Conservation (phyloP, 2,113 vertebrate species). For the Prionailurus viverrinus region DNA sequence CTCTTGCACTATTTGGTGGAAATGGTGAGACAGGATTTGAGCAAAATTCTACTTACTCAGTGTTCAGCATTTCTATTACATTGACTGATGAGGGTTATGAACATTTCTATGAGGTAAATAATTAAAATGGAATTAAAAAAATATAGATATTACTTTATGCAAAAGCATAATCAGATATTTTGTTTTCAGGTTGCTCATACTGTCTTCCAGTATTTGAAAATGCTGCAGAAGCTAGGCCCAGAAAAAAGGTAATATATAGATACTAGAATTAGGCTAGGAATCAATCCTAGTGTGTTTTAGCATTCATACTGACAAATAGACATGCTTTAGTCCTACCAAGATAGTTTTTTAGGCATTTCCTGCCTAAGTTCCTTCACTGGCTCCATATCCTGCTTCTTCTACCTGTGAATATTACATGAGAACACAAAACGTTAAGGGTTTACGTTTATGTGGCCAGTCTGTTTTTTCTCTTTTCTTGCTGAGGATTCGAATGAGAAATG, state of each 20-base stretch:
- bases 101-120: conserved; percentile 95
- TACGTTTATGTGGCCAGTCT: background rate
- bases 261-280: background rate
- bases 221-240: conserved; percentile 95
- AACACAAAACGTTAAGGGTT: background rate
- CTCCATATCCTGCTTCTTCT: background rate
- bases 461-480: conserved; percentile 40
- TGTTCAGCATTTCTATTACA: conserved; percentile 97
- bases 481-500: conserved; percentile 30
- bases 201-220: conserved; percentile 98
- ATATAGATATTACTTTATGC: conserved; percentile 15
- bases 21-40: conserved; percentile 98
- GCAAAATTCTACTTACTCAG: conserved; percentile 97
- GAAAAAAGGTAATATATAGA: conserved; percentile 91
- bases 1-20: conserved; percentile 95
- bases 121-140: conserved; percentile 52
- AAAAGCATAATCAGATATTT: conserved; percentile 70
- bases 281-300: background rate
- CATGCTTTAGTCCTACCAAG: background rate
- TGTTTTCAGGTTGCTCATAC: conserved; percentile 93
- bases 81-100: conserved; percentile 96
- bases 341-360: conserved; percentile 27
- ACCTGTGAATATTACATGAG: background rate
- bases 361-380: conserved; percentile 13
- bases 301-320: background rate